These are phyloP conservation scores for Oscheius onirici DNA, from an alignment of 2,888 invertebrate species.

Conservation along the genomic window DNA sequence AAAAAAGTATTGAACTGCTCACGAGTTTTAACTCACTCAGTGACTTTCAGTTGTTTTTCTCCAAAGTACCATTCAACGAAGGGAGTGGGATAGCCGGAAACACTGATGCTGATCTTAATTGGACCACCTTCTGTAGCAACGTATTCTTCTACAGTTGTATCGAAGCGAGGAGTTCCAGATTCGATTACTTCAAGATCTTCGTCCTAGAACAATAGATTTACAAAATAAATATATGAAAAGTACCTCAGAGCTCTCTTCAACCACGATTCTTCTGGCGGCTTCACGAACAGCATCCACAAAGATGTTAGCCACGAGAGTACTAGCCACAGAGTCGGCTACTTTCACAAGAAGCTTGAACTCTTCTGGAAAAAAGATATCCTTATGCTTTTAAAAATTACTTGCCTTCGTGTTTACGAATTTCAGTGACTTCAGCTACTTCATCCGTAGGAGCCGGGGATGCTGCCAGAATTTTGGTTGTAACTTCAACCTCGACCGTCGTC, in stretches of 20 bases:
- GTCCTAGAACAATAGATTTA: constrained; percentile 35
- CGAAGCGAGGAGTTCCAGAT: constrained; percentile 44
- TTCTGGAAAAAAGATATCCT: constrained; percentile 35
- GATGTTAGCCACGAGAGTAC: constrained; percentile 66
- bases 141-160: constrained; percentile 53
- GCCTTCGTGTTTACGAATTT: constrained; percentile 54
- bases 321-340: constrained; percentile 69
- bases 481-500: constrained; percentile 28
- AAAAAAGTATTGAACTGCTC: not conserved
- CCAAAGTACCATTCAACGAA: constrained; percentile 57
- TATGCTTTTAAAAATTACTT: not conserved
- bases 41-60: constrained; percentile 45
- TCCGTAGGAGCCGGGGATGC: constrained; percentile 22
- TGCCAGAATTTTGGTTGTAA: not conserved
- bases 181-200: constrained; percentile 35
- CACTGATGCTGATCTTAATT: constrained; percentile 50
- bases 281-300: constrained; percentile 67
- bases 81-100: constrained; percentile 54
- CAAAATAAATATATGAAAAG: not conserved
- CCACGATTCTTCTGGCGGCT: constrained; percentile 54
- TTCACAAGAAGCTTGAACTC: constrained; percentile 67
- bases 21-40: constrained; percentile 50
- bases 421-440: constrained; percentile 42
- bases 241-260: constrained; percentile 29
- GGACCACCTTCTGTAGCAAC: constrained; percentile 52